Conservation (phyloP, 2,797 vertebrate species). For the Bryconaethiops microstoma region DNA sequence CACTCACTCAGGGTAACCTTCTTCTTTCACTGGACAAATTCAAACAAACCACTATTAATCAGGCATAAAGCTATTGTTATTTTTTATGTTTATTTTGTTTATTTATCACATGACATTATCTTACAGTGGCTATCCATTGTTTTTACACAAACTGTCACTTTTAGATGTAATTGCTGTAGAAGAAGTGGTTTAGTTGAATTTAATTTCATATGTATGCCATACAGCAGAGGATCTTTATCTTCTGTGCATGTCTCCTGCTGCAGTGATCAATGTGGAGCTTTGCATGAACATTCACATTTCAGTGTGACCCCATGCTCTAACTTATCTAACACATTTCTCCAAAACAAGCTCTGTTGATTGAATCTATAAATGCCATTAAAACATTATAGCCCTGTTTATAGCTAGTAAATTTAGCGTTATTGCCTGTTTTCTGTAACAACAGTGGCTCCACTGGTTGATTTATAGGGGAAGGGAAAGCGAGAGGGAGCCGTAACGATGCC, state of each 20-base stretch:
- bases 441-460: slow-evolving; percentile 74
- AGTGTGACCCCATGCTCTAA: slow-evolving; percentile 45
- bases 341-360: slow-evolving; percentile 53
- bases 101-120: background rate
- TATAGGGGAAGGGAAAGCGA: slow-evolving; percentile 72
- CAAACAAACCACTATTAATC: slow-evolving; percentile 17
- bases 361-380: slow-evolving; percentile 66
- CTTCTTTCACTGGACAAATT: background rate
- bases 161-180: background rate
- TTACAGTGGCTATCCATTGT: background rate
- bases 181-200: slow-evolving; percentile 6
- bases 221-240: background rate
- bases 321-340: slow-evolving; percentile 52
- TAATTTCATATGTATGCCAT: background rate
- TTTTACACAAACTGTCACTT: slow-evolving; percentile 7
- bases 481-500: slow-evolving; percentile 69
- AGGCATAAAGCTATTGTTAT: slow-evolving; percentile 53
- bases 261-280: background rate
- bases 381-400: slow-evolving; percentile 73
- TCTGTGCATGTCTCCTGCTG: background rate
- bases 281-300: slow-evolving; percentile 35
- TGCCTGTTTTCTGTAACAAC: slow-evolving; percentile 72
- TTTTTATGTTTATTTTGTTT: background rate
- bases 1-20: slow-evolving; percentile 91
- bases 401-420: slow-evolving; percentile 71